These are phyloP conservation scores for Probosciger aterrimus DNA, from an alignment of 2,113 vertebrate species.

Conservation along the genomic window DNA sequence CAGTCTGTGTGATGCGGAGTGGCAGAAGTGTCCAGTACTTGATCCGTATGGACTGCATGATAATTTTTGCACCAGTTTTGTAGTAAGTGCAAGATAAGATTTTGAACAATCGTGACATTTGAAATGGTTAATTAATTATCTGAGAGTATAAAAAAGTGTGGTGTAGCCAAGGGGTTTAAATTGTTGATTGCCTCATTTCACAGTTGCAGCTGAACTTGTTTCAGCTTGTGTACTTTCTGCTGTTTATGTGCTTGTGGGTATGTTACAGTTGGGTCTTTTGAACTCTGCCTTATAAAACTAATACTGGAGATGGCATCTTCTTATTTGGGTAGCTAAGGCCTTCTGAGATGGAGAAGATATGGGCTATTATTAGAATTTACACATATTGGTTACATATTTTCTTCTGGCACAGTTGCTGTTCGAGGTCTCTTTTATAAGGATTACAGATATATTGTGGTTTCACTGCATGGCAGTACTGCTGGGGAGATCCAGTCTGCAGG, in stretches of 20 bases:
- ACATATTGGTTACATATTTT: neutral
- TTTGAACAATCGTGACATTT: neutral
- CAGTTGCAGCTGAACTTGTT: neutral
- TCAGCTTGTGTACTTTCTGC: neutral
- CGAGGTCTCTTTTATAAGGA: neutral
- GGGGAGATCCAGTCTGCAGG: neutral
- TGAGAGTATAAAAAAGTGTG: neutral
- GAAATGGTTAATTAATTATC: neutral
- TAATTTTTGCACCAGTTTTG: neutral
- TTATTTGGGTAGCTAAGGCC: neutral
- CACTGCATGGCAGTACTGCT: rapidly evolving
- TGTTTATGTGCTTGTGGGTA: neutral
- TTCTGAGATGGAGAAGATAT: neutral
- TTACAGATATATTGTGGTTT: neutral
- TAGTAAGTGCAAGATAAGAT: neutral
- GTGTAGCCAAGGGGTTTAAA: neutral
- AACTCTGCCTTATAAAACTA: neutral
- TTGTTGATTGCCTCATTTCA: neutral
- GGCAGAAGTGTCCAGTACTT: neutral
- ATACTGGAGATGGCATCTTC: neutral
- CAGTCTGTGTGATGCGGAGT: neutral
- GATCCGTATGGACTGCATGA: neutral
- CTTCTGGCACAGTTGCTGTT: neutral
- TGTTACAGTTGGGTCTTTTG: neutral
- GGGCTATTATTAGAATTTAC: neutral